These are phyloP conservation scores for Cyclophora punctaria DNA, from an alignment of 2,888 invertebrate species.

Conservation along the genomic window DNA sequence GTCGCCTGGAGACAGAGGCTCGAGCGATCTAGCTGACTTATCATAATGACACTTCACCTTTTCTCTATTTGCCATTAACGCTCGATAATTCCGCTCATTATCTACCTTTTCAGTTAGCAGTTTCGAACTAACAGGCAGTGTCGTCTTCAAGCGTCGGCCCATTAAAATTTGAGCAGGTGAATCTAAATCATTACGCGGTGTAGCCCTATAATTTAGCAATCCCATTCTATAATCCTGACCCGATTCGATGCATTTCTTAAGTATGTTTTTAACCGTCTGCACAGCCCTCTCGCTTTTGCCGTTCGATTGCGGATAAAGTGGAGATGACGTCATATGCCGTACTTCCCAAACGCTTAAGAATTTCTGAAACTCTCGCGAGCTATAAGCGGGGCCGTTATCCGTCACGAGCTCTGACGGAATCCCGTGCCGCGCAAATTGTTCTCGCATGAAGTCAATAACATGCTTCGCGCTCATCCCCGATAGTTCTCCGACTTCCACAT, in stretches of 20 bases:
- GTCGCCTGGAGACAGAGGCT: not conserved
- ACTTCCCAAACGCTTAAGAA: slow-evolving; percentile 17
- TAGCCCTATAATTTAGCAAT: not conserved
- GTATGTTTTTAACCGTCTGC: slow-evolving; percentile 15
- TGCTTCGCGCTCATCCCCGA: not conserved
- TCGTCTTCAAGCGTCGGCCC: not conserved
- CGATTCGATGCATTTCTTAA: slow-evolving; percentile 10
- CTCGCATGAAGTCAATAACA: not conserved
- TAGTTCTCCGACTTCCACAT: not conserved
- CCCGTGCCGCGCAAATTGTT: slow-evolving; percentile 5
- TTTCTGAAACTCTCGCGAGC: slow-evolving; percentile 4
- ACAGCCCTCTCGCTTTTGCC: slow-evolving; percentile 17
- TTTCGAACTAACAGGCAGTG: not conserved
- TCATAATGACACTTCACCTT: not conserved
- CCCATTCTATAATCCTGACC: slow-evolving; percentile 4
- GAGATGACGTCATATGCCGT: slow-evolving; percentile 13
- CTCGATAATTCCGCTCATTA: not conserved
- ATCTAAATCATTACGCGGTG: not conserved
- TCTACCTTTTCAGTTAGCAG: not conserved
- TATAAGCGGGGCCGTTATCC: slow-evolving; percentile 4
- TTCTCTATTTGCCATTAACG: not conserved
- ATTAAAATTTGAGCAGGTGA: not conserved
- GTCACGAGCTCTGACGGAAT: slow-evolving; percentile 1
- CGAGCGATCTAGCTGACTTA: not conserved
- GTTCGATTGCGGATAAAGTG: slow-evolving; percentile 16